Base-by-base conservation (phyloP, 2,888 invertebrate genomes). In the Hydriomena furcata region DNA sequence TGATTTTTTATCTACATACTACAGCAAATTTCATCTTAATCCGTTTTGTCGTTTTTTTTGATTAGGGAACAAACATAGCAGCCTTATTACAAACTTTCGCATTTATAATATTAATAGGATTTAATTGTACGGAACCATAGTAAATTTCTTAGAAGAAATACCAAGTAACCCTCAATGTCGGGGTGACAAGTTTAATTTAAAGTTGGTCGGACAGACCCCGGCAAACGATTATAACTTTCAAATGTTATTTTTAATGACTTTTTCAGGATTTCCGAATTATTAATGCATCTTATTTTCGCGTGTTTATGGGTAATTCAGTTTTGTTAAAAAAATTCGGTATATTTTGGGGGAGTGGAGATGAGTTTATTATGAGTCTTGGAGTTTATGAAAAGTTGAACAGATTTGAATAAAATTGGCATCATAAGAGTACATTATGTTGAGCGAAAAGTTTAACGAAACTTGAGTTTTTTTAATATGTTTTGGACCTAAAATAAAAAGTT, bases 211-310 rank as follows among this genome's bases (percentile, higher is more conserved):
- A 72, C 79, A 73, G 52, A 43, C 37, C 77, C 79, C 74, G 68
- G 63, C 68, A 61, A 73, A 72, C 82, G 81, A 81, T 84, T 82
- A 84, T 77, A 84, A 84, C 75, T 86, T 84, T 66, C 62, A 79
- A 83, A 78, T 82, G 85, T 82, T 83, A 85, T 85, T 84, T 85
- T 84, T 83, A 85, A 85, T 82, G 84, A 84, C 78, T 82, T 86
- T 80, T 76, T 72, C 68, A 67, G 71, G 70, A 74, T 78, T 78
- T 73, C 61, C 48, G 67, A 68, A 77, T 81, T 82, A 79, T 79
- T 78, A 79, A 81, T 74, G 74, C 75, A 67, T 71, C 65, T 64
- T 68, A 78, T 73, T 74, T 60, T 52, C 41, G 31, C 64, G 58
- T 53, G 61, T 62, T 62, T 64, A 59, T 60, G 62, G 63, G 51